Evolutionary conservation across 2,113 vertebrate genomes (phyloP).

Genomic region (Gobio gobio): DNA sequence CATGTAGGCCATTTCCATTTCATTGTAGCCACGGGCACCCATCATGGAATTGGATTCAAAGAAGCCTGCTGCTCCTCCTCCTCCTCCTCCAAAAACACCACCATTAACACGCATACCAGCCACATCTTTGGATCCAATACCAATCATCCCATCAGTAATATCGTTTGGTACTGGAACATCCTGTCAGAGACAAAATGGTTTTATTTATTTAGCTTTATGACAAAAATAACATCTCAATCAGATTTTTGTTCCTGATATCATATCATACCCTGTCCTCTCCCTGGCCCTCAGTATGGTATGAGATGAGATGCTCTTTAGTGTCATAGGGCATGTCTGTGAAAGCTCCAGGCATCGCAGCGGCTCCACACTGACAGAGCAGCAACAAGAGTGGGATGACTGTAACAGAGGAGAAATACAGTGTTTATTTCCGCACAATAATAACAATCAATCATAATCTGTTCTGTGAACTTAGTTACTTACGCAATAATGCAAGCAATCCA

Average conservation of each 20-base stretch:
- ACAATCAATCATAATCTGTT: neutral
- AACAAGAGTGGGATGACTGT: constrained; percentile 84
- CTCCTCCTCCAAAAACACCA: no score
- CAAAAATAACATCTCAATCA: neutral
- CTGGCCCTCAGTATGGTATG: constrained; percentile 86
- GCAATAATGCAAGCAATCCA: constrained; percentile 78
- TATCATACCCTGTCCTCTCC: constrained; percentile 81
- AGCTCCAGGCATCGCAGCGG: constrained; percentile 60
- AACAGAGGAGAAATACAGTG: constrained; percentile 7
- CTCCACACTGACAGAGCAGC: constrained; percentile 75
- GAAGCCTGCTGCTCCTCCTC: neutral
- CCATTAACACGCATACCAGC: neutral
- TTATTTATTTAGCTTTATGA: neutral
- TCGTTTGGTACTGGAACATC: constrained; percentile 54
- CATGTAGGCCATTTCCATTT: constrained; percentile 19
- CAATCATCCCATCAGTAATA: neutral
- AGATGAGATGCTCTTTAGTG: constrained; percentile 82
- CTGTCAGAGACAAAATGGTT: constrained; percentile 51
- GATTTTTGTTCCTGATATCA: neutral
- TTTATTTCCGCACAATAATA: neutral
- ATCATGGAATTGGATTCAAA: constrained; percentile 29
- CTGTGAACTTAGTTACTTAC: constrained; percentile 73
- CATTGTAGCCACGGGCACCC: neutral
- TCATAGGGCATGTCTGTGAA: constrained; percentile 71
- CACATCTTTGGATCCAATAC: accelerated